Base-by-base conservation (phyloP, 2,888 invertebrate species). In the Rhamphomyia laevipes region DNA sequence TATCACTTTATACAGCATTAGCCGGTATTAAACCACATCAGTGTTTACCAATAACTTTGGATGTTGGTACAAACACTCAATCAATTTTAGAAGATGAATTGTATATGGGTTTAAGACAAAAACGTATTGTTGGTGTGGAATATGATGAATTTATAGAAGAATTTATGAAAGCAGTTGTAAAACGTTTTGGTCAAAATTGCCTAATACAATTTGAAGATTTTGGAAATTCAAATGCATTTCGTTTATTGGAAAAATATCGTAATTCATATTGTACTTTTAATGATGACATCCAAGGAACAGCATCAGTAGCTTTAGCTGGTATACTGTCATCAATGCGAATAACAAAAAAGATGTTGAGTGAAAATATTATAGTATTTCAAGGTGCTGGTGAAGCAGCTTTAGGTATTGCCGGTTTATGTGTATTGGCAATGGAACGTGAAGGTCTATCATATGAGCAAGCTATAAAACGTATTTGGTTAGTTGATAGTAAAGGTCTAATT, bases 271-370 rank as follows among this genome's bases (percentile, higher is more conserved):
- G 96, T 72, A 94, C 93, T 13, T 99, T 99, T 73, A 99, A 99
- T 73, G 99, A 99, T 68, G 99, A 99, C 68, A 99, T 99, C 65
- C 96, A 99, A 50, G 95, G 95, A 63, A 94, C 96, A 5, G 97
- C 99, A 3, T 77, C 93, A 6, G 97, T 99, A 16, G 95, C 94
- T 12, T 86, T 97, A 18, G 93, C 92, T 13, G 99, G 99, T 0
- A 74, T 99, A 44, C 67, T 97, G 53, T 89, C 95, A 37, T 86
- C 91, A 21, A 75, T 93, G 40, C 77, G 86, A 51, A 73, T 95
- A 58, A 95, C 94, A 12, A 81, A 84, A 56, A 90, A 81, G 55
- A 78, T 77, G 57, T 74, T 99, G 30, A 80, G 81, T 2, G 88
- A 96, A 17, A 87, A 95, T 65, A 81, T 77, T 23, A 82, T 96